phyloP scores from a whole-genome alignment of 2,113 vertebrate species.

The Rallus limicola region DNA sequence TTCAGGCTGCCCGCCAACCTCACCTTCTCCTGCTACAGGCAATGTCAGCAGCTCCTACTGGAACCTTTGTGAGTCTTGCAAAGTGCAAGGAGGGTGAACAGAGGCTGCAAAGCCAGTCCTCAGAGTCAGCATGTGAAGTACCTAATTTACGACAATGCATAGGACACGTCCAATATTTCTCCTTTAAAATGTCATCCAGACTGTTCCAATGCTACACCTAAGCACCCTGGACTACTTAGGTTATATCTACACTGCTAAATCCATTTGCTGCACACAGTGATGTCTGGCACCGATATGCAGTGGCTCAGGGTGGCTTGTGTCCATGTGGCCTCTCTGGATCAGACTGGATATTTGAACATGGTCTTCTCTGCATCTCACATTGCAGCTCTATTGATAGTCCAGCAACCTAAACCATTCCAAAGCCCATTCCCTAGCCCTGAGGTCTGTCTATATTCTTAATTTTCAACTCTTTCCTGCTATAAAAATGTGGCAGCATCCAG shows the following conservation, averaged over 20 bases:
- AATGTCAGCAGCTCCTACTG: neutral
- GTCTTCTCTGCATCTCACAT: neutral
- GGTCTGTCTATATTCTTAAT: neutral
- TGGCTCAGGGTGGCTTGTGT: neutral
- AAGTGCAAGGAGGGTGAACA: neutral
- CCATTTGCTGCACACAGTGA: neutral
- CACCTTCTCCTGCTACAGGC: neutral
- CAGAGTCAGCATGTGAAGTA: neutral
- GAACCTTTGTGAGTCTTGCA: neutral
- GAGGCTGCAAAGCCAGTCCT: neutral
- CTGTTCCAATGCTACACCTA: fast-evolving
- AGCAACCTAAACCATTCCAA: neutral
- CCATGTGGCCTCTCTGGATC: neutral
- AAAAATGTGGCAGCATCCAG: neutral
- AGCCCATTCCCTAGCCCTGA: neutral
- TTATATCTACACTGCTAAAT: neutral
- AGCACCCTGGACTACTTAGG: neutral
- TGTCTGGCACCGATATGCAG: neutral
- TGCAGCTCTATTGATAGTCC: neutral
- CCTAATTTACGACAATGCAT: neutral
- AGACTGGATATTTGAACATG: fast-evolving
- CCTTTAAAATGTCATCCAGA: neutral
- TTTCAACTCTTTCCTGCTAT: neutral
- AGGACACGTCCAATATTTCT: neutral
- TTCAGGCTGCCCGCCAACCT: neutral